These are phyloP conservation scores for Pachyramphus minor DNA, from an alignment of 2,113 vertebrate species.

Conservation along the genomic window DNA sequence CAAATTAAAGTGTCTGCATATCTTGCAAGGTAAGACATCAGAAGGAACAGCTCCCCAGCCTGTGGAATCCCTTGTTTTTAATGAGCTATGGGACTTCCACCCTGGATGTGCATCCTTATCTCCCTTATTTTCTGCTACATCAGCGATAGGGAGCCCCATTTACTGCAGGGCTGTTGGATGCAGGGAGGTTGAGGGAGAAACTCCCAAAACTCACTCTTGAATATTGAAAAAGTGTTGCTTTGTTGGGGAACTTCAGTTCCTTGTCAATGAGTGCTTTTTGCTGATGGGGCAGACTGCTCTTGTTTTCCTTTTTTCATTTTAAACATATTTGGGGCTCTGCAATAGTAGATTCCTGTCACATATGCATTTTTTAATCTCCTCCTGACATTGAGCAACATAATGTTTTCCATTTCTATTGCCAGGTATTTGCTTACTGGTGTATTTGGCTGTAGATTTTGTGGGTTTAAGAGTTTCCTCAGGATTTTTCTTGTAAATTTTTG, in stretches of 20 bases:
- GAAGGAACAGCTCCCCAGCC: neutral
- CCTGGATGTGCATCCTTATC: neutral
- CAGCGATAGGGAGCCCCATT: neutral
- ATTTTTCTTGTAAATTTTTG: neutral
- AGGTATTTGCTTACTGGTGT: neutral
- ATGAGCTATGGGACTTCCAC: neutral
- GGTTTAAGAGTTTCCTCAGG: neutral
- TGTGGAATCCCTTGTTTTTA: neutral
- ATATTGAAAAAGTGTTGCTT: neutral
- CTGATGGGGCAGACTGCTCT: neutral
- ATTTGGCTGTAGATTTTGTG: neutral
- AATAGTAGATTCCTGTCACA: neutral
- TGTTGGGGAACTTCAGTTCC: neutral
- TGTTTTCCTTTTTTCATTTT: neutral
- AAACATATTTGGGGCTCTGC: neutral
- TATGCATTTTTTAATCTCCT: neutral
- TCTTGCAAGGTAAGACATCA: conserved; percentile 5
- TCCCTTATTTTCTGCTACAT: neutral
- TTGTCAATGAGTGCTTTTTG: neutral
- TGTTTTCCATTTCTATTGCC: neutral
- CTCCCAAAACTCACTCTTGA: neutral
- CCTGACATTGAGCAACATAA: neutral
- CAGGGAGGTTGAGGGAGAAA: neutral
- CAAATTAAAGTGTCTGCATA: neutral
- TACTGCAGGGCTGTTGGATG: neutral